Base-by-base conservation (phyloP, 2,113 vertebrate species). In the Peromyscus maniculatus region DNA sequence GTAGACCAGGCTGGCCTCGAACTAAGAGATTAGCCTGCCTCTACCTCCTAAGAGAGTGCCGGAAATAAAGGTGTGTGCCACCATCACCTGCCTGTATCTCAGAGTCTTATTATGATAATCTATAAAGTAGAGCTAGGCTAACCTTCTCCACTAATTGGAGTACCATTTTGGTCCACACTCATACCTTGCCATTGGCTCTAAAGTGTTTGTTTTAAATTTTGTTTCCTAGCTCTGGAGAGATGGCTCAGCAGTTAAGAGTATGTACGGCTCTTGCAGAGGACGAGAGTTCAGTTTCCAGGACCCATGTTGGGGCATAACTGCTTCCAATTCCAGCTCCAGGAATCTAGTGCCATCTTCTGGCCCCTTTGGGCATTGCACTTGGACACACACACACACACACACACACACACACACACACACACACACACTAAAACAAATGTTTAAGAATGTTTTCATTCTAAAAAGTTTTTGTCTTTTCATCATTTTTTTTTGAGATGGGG, bases 81-180 rank as follows among this genome's bases (percentile, higher is more conserved):
- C 10, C 52, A 52, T 11, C 52, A 52, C 52, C 52, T 52, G 52
- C 1, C 52, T 7, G 13, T 66, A 62, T 78, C 59, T 72, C 19
- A 71, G 26, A 36, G 12, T 97, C 39, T 89, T 79, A 69, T 39
- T 86, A 39, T 84, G 80, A 67, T 69, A 86, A 69, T 91, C 71
- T 82, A 21, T 39, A 17, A 69, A 66, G 94, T 94, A 59, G 39
- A 91, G 66, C 79, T 94, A 57, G 66, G n/a, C 67, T 83, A 83
- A 84, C 12, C 9, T 86, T 91, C 36, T 49, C 87, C 74, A 24
- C 66, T 33, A 92, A 33, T 52, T 87, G 39, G 64, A 92, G 43
- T 39, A 80, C 8, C 11, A 62, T 52, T 43, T 52, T 59, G 52
- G 28, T 91, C 22, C 64, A 62, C 75, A 91, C 9, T 46, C 67